Evolutionary conservation across 1,140 invertebrate genomes (phyloP), one percentile per base, ranked within the genome.

Genomic region (Hylaeus anthracinus): DNA sequence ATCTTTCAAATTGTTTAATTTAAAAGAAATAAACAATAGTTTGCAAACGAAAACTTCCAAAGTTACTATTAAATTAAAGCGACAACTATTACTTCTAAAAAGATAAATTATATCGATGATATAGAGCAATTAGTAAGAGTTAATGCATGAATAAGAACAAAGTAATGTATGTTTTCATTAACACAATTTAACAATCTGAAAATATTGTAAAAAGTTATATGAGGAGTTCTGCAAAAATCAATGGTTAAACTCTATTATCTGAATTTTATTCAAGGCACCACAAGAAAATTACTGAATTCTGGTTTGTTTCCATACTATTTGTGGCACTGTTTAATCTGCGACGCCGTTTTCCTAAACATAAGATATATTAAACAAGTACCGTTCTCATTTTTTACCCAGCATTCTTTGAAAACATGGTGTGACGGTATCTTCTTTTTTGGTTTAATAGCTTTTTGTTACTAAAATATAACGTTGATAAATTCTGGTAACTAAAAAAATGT

Each of bases 221-320:
- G 45, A 64, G 76, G 70, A 78, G 4, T 43, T 60, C 61, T 65
- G 63, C 53, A 48, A 79, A 71, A 72, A 67, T 61, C 61, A 79
- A 65, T 45, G 56, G 67, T 80, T 70, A 61, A 64, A 65, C 45
- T 82, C 45, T 76, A 76, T 78, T 63, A 67, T 82, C 10, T 65
- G 72, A 81, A 79, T 79, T 79, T 82, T 79, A 82, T 82, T 65
- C 61, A 72, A 82, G 76, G 67, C 67, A 82, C 80, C 66, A 82
- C 75, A 82, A 78, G 61, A 81, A 82, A 78, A 56, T 71, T 60
- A 58, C 15, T 66, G 39, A 82, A 65, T 58, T 79, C 67, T 72
- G 56, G 26, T 12, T 66, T 56, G 39, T 63, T 51, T 51, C n/a
- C 14, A 53, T 60, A 51, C 55, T 74, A 74, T 66, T 67, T 66